These are phyloP conservation scores for Notolepis coatsorum DNA, from an alignment of 2,797 vertebrate species.

Conservation along the genomic window DNA sequence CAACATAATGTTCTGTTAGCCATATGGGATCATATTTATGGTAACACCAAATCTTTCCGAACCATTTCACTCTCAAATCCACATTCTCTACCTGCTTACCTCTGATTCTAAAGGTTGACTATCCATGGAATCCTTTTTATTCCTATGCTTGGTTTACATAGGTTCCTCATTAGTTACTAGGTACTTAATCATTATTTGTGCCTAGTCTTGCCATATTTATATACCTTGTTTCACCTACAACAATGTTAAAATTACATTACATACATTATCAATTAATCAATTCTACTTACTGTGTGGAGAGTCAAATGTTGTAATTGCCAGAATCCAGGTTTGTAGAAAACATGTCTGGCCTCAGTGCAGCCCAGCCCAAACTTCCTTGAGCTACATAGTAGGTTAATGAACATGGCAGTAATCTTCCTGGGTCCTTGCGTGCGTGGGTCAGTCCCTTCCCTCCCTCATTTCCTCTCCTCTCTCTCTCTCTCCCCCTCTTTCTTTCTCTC, in stretches of 20 bases:
- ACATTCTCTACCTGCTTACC: too few species aligned
- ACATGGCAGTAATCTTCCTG: conserved; percentile 17
- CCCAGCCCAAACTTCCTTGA: conserved; percentile 9
- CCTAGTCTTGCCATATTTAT: too few species aligned
- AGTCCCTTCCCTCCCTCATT: conserved; percentile 25
- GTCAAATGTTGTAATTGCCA: neutral
- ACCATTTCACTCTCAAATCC: too few species aligned
- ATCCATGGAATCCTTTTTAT: too few species aligned
- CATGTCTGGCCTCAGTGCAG: neutral
- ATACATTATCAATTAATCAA: neutral
- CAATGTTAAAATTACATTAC: neutral
- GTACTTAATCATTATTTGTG: neutral
- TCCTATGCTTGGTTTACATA: too few species aligned
- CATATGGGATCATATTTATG: too few species aligned
- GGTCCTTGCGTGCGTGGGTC: neutral
- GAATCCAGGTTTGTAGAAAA: neutral
- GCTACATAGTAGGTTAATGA: neutral
- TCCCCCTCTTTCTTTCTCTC: conserved; percentile 6
- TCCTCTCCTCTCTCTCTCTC: conserved; percentile 2
- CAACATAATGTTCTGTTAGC: too few species aligned
- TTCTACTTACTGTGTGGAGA: conserved; percentile 45
- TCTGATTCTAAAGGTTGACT: neutral
- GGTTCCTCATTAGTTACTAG: neutral
- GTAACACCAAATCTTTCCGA: too few species aligned
- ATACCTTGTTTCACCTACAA: too few species aligned